These are phyloP conservation scores for Sepiola atlantica DNA, from an alignment of 2,888 invertebrate genomes.

Conservation along the genomic window DNA sequence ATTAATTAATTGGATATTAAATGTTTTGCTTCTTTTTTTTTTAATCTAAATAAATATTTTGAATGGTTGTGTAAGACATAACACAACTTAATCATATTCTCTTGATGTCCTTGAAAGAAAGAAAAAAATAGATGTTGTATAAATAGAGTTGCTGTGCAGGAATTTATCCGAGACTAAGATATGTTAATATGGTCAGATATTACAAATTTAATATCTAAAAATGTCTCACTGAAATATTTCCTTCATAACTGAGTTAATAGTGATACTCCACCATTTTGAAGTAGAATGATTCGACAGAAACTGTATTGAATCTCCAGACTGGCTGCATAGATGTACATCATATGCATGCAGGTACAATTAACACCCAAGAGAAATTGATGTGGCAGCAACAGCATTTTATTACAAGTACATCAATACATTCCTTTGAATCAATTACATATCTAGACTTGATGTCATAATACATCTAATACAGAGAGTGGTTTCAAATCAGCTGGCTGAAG, in stretches of 20 bases:
- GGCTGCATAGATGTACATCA: neutral
- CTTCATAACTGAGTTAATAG: neutral
- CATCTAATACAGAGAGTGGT: neutral
- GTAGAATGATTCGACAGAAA: neutral
- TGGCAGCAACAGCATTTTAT: neutral
- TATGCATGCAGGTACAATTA: neutral
- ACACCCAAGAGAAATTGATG: neutral
- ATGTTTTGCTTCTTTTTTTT: neutral
- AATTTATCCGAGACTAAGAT: neutral
- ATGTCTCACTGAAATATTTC: neutral
- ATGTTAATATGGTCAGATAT: neutral
- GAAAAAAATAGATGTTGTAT: no score
- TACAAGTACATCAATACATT: neutral
- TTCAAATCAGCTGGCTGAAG: neutral
- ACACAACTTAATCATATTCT: neutral
- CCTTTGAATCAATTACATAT: slow-evolving; percentile 14
- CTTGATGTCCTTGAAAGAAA: neutral
- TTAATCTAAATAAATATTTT: neutral
- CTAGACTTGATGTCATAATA: neutral
- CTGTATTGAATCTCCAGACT: neutral
- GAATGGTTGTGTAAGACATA: neutral
- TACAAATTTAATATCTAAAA: neutral
- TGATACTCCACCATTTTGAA: neutral
- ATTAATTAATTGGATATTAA: neutral
- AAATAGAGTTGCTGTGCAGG: neutral